Conservation (phyloP, 1,140 invertebrate genomes). For the Bombus impatiens region DNA sequence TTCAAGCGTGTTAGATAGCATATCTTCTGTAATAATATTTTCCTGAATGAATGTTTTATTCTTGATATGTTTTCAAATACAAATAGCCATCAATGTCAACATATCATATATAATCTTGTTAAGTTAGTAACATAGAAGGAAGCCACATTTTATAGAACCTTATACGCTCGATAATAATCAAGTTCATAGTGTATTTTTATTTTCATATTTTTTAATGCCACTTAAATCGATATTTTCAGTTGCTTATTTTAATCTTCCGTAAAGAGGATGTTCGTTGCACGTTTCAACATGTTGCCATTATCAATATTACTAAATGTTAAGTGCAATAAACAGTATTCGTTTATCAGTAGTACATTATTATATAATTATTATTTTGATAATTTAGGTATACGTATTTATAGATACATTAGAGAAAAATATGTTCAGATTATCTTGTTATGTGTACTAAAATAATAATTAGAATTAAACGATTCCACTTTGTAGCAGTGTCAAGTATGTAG, state of each 20-base stretch:
- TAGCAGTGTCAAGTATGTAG: no score
- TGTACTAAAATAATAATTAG: no score
- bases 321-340: neutral
- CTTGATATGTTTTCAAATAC: neutral
- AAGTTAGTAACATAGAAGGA: neutral
- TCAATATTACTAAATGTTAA: neutral
- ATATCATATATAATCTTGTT: neutral
- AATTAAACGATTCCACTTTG: no score
- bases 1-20: neutral
- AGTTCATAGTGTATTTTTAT: conserved; percentile 37
- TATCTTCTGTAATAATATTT: neutral
- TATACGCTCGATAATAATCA: conserved; percentile 12
- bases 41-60: neutral
- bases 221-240: conserved; percentile 42
- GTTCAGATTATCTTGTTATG: no score
- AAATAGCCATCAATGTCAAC: neutral
- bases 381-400: no score
- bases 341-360: no score
- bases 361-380: no score
- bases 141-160: neutral
- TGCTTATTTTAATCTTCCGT: conserved; percentile 42
- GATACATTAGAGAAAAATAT: no score
- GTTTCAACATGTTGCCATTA: neutral
- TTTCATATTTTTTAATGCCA: conserved; percentile 36
- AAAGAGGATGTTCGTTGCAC: neutral